Percentiles rank a stretch among this genome's conserved stretches.
phyloP scores from a whole-genome alignment of 2,888 invertebrate species.

The Caradrina kadenii region DNA sequence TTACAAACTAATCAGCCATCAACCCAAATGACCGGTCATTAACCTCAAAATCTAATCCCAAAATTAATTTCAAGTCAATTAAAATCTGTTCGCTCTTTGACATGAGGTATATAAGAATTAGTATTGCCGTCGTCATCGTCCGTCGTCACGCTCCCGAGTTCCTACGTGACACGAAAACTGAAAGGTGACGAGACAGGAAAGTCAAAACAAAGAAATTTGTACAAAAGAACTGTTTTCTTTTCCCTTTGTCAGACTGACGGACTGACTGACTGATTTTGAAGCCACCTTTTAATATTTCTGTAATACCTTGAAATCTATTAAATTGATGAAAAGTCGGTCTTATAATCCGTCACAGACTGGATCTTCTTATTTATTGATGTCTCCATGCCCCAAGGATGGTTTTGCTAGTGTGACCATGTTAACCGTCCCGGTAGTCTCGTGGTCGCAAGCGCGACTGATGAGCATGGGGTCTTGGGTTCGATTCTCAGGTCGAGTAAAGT shows the following conservation, averaged over 20 bases:
- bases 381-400: too few species aligned
- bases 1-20: conserved; percentile 15
- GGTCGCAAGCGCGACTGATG: too few species aligned
- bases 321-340: too few species aligned
- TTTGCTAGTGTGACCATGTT: too few species aligned
- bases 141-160: conserved; percentile 20
- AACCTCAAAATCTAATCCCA: conserved; percentile 25
- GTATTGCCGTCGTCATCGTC: conserved; percentile 4
- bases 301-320: too few species aligned
- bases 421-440: too few species aligned
- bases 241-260: background rate
- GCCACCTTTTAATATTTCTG: too few species aligned
- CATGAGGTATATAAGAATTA: conserved; percentile 22
- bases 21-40: conserved; percentile 22
- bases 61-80: conserved; percentile 38
- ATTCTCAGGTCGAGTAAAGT: too few species aligned
- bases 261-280: too few species aligned
- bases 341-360: too few species aligned
- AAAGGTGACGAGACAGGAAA: conserved; percentile 14
- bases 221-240: background rate
- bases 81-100: conserved; percentile 35
- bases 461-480: too few species aligned
- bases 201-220: conserved; percentile 5
- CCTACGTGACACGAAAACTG: conserved; percentile 46
- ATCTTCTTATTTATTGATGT: too few species aligned